Evolutionary conservation across 2,888 invertebrate genomes (phyloP), one percentile per base, ranked within the genome.

Genomic region (Temnothorax unifasciatus): DNA sequence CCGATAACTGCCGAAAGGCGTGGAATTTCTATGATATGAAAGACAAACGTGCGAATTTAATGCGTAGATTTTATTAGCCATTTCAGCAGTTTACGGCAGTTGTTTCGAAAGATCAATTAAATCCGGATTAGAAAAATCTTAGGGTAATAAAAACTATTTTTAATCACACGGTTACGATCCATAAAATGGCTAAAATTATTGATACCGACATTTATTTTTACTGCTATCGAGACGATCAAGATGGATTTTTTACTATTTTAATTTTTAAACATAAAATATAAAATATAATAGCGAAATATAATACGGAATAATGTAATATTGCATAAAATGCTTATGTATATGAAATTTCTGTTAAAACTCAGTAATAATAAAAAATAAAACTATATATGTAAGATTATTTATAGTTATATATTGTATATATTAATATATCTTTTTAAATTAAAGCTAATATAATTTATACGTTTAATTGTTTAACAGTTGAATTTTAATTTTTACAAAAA

Each of bases 51-150:
- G 44, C 47, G 2, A 68, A 68, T 9, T 77, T 41, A 29, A 68
- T 54, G 41, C 15, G 5, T 64, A 5, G 29, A 25, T 25, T 77
- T 68, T 77, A 34, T 63, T 63, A 64, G 11, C 21, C 15, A 50
- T 11, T 44, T 15, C 15, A 18, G 29, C 3, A 47, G 41, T 25
- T 13, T 52, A 44, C 15, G 3, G 15, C 5, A 0, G 3, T 29
- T 66, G 5, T 68, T 77, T 29, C 13, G 6, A 41, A 54, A 52
- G 25, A 68, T 68, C 9, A 5, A 68, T 68, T 54, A 54, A 13
- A n/a, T 29, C 52, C 13, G 5, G 9, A 13, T 25, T 9, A 2
- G 18, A n/a, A 52, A 66, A 25, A n/a, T 77, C 4, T n/a, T 6
- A 3, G 2, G 15, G 21, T 29, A 47, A 38, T 52, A 54, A 54